Percentiles rank a stretch among this genome's conserved stretches.
phyloP scores from a whole-genome alignment of 2,113 vertebrate genomes.

The Thomomys bottae region DNA sequence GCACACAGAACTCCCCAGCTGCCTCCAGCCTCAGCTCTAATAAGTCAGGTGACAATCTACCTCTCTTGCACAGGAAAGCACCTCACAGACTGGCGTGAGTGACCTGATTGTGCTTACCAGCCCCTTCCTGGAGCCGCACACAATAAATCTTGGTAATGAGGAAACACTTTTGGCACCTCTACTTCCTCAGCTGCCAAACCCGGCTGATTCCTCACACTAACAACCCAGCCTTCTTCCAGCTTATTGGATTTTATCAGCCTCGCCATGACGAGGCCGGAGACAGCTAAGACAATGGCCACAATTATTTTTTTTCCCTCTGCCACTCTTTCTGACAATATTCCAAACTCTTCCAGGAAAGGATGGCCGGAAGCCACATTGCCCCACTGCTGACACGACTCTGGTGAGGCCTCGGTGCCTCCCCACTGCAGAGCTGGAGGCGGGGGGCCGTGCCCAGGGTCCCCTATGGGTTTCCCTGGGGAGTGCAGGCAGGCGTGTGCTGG shows the following conservation, averaged over 20 bases:
- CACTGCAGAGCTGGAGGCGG: background rate
- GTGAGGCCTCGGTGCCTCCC: background rate
- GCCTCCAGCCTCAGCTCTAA: background rate
- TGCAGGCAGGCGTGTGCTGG: background rate
- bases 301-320: conserved; percentile 74
- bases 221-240: conserved; percentile 77
- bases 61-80: background rate
- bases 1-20: background rate
- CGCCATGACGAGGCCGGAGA: conserved; percentile 82
- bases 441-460: background rate
- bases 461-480: background rate
- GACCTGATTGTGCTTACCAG: conserved; percentile 80
- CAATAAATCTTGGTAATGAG: conserved; percentile 83
- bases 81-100: conserved; percentile 53
- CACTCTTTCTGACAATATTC: conserved; percentile 72
- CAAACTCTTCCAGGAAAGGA: conserved; percentile 69
- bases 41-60: background rate
- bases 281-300: conserved; percentile 81
- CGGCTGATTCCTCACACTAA: conserved; percentile 78
- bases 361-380: conserved; percentile 29
- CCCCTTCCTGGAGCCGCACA: conserved; percentile 70
- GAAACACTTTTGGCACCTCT: conserved; percentile 74
- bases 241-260: conserved; percentile 83
- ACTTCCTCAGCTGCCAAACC: conserved; percentile 73
- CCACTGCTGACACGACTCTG: conserved; percentile 10